Evolutionary conservation across 2,113 vertebrate species (phyloP), one percentile per base, ranked within the genome.

Genomic region (Puffinus mauretanicus): DNA sequence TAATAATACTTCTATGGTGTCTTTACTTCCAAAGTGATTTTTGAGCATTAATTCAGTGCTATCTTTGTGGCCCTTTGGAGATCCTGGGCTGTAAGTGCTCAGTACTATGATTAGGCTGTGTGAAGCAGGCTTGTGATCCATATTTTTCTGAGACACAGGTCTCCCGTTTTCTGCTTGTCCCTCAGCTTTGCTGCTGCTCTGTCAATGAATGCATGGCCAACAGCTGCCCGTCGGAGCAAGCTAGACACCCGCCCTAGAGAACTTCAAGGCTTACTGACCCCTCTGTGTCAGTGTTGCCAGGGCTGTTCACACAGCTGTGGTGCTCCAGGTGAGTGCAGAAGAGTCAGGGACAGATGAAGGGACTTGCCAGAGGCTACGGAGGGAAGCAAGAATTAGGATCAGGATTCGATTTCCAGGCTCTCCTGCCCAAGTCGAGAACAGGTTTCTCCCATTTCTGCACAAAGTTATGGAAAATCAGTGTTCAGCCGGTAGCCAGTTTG

Each of bases 141-240:
- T 82, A 24, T 60, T 77, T 81, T 75, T 54, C 80, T 36, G 69
- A 76, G 40, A 51, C 27, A 30, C 16, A 2, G 11, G 7, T 66
- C 42, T 58, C 49, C 44, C 0, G 0, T 62, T 73, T 66, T 13
- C 40, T 46, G 27, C 11, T 15, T 65, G n/a, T 71, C 40, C 38
- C 32, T 66, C 54, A 34, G 61, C 55, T 49, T 65, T 82, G 49
- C 47, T 58, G 81, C 60, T 86, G 34, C 49, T 92, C n/a, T 16
- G 0, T 5, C 52, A 57, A 22, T 40, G 62, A 67, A 21, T 18
- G 7, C 0, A 0, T 42, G 30, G 44, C 54, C 72, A n/a, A 0
- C 1, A 29, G 32, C 54, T 83, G 29, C 57, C n/a, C 1, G 0
- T 46, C 30, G 51, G 29, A 19, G 54, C 29, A 76, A 86, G 62